Evolutionary conservation across 2,888 invertebrate genomes (phyloP).

Genomic region (Pherbina coryleti): DNA sequence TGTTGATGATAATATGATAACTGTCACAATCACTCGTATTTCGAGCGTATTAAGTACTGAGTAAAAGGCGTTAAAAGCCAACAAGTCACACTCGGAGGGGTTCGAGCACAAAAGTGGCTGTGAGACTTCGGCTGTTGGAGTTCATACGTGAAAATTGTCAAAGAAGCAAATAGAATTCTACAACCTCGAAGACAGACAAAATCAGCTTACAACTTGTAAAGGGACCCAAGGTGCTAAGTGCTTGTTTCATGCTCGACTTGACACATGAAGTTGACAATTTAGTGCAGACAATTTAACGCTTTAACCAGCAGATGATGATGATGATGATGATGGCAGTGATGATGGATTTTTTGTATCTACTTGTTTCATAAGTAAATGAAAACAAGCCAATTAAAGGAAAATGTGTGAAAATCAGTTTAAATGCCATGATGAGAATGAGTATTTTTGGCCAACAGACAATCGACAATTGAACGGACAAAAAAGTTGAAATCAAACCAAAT

Average conservation of each 20-base stretch:
- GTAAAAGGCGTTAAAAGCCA: slow-evolving; percentile 11
- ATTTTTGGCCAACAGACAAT: too few relatives aligned
- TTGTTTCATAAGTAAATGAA: not conserved
- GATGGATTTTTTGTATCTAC: slow-evolving; percentile 3
- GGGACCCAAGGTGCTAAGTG: slow-evolving; percentile 10
- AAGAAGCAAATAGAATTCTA: not conserved
- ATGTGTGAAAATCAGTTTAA: not conserved
- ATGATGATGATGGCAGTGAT: not conserved
- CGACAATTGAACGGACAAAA: too few relatives aligned
- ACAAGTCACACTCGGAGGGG: not conserved
- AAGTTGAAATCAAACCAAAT: not conserved
- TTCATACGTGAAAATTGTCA: not conserved
- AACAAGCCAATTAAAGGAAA: not conserved
- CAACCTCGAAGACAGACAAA: not conserved
- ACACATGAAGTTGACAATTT: slow-evolving; percentile 14
- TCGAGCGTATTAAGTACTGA: not conserved
- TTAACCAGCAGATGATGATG: not conserved
- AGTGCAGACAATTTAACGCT: slow-evolving; percentile 20
- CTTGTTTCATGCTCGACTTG: slow-evolving; percentile 24
- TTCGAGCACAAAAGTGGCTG: not conserved
- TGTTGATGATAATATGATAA: slow-evolving; percentile 16
- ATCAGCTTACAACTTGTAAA: too few relatives aligned
- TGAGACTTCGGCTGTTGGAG: not conserved
- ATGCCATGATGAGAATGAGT: not conserved
- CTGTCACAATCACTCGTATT: slow-evolving; percentile 4